Evolutionary conservation across 2,113 vertebrate species (phyloP).

Genomic region (Neotragus moschatus): DNA sequence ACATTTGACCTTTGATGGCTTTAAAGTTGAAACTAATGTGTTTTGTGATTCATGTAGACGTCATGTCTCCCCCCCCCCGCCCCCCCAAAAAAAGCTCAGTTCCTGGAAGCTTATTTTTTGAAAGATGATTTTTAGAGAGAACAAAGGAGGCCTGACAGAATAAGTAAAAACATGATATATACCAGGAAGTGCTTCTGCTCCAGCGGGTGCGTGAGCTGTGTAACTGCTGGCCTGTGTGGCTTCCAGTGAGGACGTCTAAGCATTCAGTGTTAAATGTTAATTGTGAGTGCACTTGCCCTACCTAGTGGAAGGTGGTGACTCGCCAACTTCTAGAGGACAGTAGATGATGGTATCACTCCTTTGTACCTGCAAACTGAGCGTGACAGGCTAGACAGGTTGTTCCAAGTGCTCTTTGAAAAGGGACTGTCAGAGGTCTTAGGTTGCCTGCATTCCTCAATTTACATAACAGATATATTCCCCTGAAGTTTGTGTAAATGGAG

Average conservation of each 20-base stretch:
- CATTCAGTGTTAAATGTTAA: neutral
- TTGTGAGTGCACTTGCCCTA: neutral
- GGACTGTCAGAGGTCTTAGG: constrained; percentile 25
- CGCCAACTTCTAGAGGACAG: neutral
- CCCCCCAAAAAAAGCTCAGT: neutral
- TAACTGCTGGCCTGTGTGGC: neutral
- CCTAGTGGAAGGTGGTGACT: neutral
- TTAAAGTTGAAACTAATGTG: neutral
- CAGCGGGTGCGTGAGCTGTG: neutral
- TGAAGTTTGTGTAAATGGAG: constrained; percentile 29
- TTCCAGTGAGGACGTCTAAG: neutral
- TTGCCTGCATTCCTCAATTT: constrained; percentile 44
- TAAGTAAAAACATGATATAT: neutral
- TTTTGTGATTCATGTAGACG: neutral
- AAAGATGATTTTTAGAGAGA: neutral
- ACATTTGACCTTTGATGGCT: neutral
- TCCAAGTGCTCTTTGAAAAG: constrained; percentile 35
- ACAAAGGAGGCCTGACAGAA: neutral
- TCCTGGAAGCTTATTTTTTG: neutral
- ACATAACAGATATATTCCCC: constrained; percentile 40
- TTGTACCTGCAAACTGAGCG: constrained; percentile 44
- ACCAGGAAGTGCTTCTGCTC: neutral
- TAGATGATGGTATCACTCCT: constrained; percentile 1
- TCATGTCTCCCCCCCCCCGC: neutral
- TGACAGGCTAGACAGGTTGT: constrained; percentile 58